These are phyloP conservation scores for Oryzias javanicus DNA, from an alignment of 2,113 vertebrate species.

Conservation along the genomic window DNA sequence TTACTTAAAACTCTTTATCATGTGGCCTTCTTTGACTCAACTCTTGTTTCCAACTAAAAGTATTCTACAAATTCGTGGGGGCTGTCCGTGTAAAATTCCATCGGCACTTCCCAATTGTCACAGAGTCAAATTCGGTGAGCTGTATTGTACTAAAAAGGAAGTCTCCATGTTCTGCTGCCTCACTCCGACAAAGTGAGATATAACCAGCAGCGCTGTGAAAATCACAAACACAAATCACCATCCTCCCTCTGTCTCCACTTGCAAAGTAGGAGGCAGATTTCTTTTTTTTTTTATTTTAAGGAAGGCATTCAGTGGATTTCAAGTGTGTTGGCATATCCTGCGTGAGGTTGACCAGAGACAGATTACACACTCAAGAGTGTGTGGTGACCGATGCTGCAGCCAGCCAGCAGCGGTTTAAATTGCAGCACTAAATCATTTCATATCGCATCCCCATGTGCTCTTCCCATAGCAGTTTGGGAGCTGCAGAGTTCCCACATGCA, in stretches of 20 bases:
- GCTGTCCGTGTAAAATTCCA: conserved; percentile 55
- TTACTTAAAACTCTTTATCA: conserved; percentile 17
- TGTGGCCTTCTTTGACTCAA: conserved; percentile 25
- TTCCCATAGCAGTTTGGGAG: conserved; percentile 66
- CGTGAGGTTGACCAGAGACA: conserved; percentile 67
- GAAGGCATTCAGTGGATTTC: conserved; percentile 58
- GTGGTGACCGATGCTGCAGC: conserved; percentile 61
- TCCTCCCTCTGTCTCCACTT: conserved; percentile 19
- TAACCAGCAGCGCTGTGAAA: conserved; percentile 33
- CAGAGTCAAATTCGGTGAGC: conserved; percentile 27
- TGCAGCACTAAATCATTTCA: conserved; percentile 67
- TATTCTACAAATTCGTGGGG: conserved; percentile 50
- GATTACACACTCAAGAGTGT: conserved; percentile 65
- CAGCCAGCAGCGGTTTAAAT: conserved; percentile 64
- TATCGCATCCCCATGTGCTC: conserved; percentile 61
- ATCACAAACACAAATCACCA: conserved; percentile 21
- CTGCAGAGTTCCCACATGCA: conserved; percentile 52
- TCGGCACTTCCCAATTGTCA: conserved; percentile 43
- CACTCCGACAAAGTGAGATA: conserved; percentile 23
- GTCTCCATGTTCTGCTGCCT: conserved; percentile 15
- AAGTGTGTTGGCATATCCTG: conserved; percentile 68
- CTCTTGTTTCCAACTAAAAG: conserved; percentile 37
- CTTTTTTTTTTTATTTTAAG: conserved; percentile 6
- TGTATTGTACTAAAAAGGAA: conserved; percentile 26
- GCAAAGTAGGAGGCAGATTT: conserved; percentile 27